phyloP scores from a whole-genome alignment of 2,888 invertebrate genomes.

The Corythucha ciliata region DNA sequence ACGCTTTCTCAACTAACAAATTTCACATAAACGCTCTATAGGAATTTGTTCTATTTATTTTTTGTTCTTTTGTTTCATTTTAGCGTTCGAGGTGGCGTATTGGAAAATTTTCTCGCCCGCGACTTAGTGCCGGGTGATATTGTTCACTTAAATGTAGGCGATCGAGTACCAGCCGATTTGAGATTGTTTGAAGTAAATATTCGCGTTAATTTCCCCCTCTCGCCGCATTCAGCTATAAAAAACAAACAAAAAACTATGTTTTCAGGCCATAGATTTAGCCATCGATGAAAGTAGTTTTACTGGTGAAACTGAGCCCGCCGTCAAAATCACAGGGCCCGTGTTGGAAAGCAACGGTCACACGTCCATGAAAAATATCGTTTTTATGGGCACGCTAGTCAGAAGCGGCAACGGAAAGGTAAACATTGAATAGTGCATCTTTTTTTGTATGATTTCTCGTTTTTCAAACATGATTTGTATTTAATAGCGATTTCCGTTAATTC shows the following conservation, averaged over 20 bases:
- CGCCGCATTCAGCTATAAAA: too few relatives aligned
- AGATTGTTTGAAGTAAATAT: slow-evolving; percentile 67
- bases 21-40: too few relatives aligned
- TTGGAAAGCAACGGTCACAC: slow-evolving; percentile 55
- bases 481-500: too few relatives aligned
- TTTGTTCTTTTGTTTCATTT: slow-evolving; percentile 34
- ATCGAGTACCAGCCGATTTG: slow-evolving; percentile 93
- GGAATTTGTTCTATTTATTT: slow-evolving; percentile 10
- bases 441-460: neutral
- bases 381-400: slow-evolving; percentile 94
- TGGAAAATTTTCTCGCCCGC: slow-evolving; percentile 84
- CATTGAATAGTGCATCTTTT: slow-evolving; percentile 12
- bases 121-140: slow-evolving; percentile 97
- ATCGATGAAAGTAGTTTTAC: slow-evolving; percentile 98
- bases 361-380: slow-evolving; percentile 78
- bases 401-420: slow-evolving; percentile 87
- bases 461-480: too few relatives aligned
- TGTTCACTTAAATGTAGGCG: slow-evolving; percentile 84
- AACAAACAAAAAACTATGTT: slow-evolving; percentile 1
- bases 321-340: slow-evolving; percentile 59
- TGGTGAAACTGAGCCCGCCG: slow-evolving; percentile 91
- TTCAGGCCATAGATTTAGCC: slow-evolving; percentile 69
- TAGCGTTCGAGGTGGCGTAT: slow-evolving; percentile 74
- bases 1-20: too few relatives aligned
- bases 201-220: neutral